Evolutionary conservation across 2,888 invertebrate species (phyloP), one percentile per base, ranked within the genome.

Genomic region (Lasioglossum calceatum): DNA sequence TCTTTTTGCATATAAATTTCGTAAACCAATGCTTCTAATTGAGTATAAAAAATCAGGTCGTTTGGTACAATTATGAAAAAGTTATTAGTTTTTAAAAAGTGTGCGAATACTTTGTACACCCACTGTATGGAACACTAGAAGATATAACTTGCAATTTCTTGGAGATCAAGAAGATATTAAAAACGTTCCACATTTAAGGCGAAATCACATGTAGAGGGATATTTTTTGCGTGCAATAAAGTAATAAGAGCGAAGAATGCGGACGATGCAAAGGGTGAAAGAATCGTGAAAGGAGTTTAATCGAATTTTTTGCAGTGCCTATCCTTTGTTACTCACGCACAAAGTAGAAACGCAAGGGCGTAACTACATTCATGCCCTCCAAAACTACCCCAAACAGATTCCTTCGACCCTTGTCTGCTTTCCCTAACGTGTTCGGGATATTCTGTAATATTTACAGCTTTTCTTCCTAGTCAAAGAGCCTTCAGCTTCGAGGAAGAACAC

Each of bases 391-490:
- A 67, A 80, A 67, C 64, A 42, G 67, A 75, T 75, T 44, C 16
- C 44, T 32, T 44, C 54, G 16, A 32, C 64, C 72, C 42, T 0
- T 54, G 42, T 12, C 32, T 36, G 79, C 19, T 8, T 16, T 12
- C 27, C 47, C 39, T 54, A 67, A 47, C 32, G 16, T 16, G 42
- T 77, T 36, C 71, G 75, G 75, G 81, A 78, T 85, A 64, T 78
- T 86, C 47, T 81, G 58, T 74, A 81, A 81, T 81, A 86, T 86
- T 86, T 86, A 73, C 86, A 81, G 47, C 78, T n/a, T 75, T 86
- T 78, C 77, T 72, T 75, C 61, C 50, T 36, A 67, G 71, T 78
- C 54, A 76, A 81, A 85, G 74, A 54, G 86, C 44, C 42, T 75
- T 64, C 64, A 44, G 75, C 44, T 71, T 44, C 61, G 50, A 58